Base-by-base conservation (phyloP, 2,888 invertebrate species). In the Tetrapedia diversipes region DNA sequence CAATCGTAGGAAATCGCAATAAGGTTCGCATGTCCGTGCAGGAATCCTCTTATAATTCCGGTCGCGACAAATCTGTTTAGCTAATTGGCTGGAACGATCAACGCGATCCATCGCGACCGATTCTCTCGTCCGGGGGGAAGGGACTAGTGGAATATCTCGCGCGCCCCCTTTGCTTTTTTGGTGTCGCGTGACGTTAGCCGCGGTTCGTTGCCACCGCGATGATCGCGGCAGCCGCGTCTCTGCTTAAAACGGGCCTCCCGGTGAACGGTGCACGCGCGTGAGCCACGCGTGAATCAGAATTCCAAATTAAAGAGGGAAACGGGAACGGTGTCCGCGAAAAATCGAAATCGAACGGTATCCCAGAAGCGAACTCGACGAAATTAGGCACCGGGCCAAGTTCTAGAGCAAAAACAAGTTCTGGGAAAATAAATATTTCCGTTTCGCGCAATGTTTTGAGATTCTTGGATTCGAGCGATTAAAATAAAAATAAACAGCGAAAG, bases 21-120 rank as follows among this genome's bases (percentile, higher is more conserved):
- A n/a, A 2, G 41, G 16, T 45, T 4, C 41, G 22, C 43, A 45
- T 47, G 60, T 45, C 39, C 66, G 37, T 45, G 47, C 39, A 51
- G 27, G 53, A 34, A 64, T 57, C 51, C 24, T 56, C 39, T 47
- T n/a, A n/a, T n/a, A n/a, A n/a, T n/a, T 60, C 60, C 65, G 22
- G 10, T 29, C 64, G 56, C 67, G 63, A 57, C 63, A 29, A 59
- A 67, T 72, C 32, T 27, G 41, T n/a, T 45, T 43, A 59, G 66
- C 66, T 77, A 75, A 80, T 82, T 72, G 74, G 53, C 69, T 34
- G 54, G 41, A 60, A 67, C 27, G 47, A 66, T 66, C 51, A 29
- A 41, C 67, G 49, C 57, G 59, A 59, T 27, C 65, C 68, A 63
- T 70, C 69, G 73, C 66, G 73, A 70, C 47, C 76, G 73, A 74